Evolutionary conservation across 2,113 vertebrate species (phyloP).

Genomic region (Equus przewalskii): DNA sequence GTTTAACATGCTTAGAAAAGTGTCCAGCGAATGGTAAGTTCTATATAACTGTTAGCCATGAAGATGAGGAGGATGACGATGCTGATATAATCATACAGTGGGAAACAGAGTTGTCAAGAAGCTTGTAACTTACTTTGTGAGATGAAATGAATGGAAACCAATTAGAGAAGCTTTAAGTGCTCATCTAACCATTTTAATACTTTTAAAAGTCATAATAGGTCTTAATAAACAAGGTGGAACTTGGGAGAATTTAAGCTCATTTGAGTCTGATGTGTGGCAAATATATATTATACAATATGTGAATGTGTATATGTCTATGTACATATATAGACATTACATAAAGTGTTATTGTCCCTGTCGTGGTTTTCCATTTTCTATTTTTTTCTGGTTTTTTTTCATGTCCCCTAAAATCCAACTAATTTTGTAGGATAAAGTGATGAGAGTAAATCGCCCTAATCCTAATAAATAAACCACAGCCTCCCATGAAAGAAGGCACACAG

Average conservation of each 20-base stretch:
- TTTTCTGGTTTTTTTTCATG: conserved; percentile 16
- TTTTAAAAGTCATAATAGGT: background rate
- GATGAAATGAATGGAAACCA: background rate
- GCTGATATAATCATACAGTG: background rate
- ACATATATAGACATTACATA: too few species aligned
- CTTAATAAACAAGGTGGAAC: background rate
- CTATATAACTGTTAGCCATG: background rate
- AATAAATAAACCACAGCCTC: background rate
- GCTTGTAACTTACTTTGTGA: background rate
- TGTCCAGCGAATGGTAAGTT: background rate
- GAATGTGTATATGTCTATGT: too few species aligned
- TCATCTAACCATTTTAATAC: background rate
- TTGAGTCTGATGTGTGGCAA: background rate
- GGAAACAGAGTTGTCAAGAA: background rate
- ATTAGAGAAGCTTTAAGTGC: background rate
- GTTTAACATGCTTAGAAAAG: background rate
- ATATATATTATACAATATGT: too few species aligned
- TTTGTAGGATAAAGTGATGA: background rate
- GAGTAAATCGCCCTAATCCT: background rate
- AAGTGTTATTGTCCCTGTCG: background rate
- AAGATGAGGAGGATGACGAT: background rate
- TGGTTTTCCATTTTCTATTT: background rate
- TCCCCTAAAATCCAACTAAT: background rate
- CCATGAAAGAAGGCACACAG: background rate
- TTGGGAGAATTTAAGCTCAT: background rate